Conservation (phyloP, 2,113 vertebrate genomes). For the Xenopus laevis region DNA sequence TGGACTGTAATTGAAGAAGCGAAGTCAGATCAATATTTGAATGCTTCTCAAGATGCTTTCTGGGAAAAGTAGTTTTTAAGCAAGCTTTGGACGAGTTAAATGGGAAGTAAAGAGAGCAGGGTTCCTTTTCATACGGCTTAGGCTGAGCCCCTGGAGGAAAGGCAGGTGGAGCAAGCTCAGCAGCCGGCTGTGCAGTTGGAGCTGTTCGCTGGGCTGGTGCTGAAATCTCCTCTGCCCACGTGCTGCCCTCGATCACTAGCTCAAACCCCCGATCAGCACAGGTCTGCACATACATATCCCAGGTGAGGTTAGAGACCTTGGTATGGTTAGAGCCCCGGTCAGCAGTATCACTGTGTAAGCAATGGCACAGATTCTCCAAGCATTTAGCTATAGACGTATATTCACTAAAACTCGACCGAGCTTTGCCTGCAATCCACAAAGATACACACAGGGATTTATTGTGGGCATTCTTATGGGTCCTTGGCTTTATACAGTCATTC, state of each 20-base stretch:
- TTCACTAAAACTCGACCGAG: background rate
- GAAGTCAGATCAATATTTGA: conserved; percentile 50
- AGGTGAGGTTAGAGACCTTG: background rate
- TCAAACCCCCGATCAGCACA: background rate
- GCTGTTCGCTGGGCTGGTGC: conserved; percentile 67
- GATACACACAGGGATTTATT: background rate
- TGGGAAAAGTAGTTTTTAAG: conserved; percentile 49
- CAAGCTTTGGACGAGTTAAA: conserved; percentile 49
- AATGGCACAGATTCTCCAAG: background rate
- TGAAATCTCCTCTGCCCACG: conserved; percentile 54
- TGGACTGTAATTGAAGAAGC: conserved; percentile 61
- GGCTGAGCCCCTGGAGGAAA: background rate
- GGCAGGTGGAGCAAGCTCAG: background rate
- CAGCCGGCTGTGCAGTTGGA: conserved; percentile 45
- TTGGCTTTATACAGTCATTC: background rate
- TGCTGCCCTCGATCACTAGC: conserved; percentile 20
- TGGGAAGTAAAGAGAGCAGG: conserved; percentile 36
- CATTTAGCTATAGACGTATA: conserved; percentile 1
- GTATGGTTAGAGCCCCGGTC: background rate
- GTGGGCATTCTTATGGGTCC: background rate
- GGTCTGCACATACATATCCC: background rate
- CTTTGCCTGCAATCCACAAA: background rate
- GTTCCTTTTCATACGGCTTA: conserved; percentile 9
- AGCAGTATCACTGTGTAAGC: background rate
- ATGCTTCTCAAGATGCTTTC: conserved; percentile 51